Evolutionary conservation across 2,113 vertebrate genomes (phyloP).

Genomic region (Siniperca chuatsi): DNA sequence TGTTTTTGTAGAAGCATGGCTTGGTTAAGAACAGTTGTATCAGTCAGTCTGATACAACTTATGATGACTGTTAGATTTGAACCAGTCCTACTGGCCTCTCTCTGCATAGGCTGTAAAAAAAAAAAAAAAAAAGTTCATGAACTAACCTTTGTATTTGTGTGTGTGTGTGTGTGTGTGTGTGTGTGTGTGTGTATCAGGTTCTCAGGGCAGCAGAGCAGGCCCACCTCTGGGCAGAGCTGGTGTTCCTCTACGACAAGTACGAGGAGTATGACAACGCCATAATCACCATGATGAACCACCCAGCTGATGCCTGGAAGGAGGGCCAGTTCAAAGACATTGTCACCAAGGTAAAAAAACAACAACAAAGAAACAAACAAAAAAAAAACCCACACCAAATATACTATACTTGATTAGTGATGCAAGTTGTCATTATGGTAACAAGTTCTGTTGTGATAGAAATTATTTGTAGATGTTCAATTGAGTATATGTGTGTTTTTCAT

Average conservation of each 20-base stretch:
- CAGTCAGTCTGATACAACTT: neutral
- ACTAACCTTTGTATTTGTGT: conserved; percentile 7
- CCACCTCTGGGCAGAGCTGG: conserved; percentile 97
- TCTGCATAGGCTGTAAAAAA: neutral
- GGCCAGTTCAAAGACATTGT: conserved; percentile 99
- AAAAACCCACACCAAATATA: no score
- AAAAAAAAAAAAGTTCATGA: no score
- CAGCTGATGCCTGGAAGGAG: conserved; percentile 99
- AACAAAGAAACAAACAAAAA: no score
- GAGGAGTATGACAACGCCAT: conserved; percentile 99
- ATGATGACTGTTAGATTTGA: neutral
- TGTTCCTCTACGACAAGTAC: conserved; percentile 99
- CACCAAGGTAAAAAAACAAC: conserved; percentile 89
- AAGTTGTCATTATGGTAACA: neutral
- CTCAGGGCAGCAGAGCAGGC: conserved; percentile 98
- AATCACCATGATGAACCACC: conserved; percentile 99
- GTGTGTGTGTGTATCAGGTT: conserved; percentile 84
- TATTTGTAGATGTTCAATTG: conserved; percentile 8
- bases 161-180: conserved; percentile 21
- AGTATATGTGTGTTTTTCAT: conserved; percentile 13
- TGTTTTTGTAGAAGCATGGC: neutral
- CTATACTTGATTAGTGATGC: neutral
- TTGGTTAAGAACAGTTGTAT: neutral
- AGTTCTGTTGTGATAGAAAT: neutral
- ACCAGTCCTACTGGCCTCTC: neutral